These are phyloP conservation scores for Achatina immaculata DNA, from an alignment of 1,140 invertebrate species.

Conservation along the genomic window DNA sequence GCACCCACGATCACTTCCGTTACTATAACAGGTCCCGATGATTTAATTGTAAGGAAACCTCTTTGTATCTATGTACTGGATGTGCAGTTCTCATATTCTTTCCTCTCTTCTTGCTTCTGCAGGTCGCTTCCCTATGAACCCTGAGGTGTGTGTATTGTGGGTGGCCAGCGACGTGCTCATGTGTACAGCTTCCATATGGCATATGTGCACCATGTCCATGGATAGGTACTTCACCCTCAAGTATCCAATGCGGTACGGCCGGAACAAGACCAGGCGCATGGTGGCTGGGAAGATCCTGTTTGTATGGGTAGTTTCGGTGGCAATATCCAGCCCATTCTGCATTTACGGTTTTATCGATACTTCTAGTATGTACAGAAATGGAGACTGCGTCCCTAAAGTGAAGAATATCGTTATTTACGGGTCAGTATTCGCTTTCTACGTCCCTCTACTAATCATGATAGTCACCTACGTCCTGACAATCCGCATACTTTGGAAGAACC, in stretches of 20 bases:
- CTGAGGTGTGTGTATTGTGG: slow-evolving; percentile 92
- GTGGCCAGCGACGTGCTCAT: slow-evolving; percentile 94
- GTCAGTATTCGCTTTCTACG: slow-evolving; percentile 94
- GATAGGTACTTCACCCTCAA: slow-evolving; percentile 77
- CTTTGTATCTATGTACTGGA: too few species aligned
- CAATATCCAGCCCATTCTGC: slow-evolving; percentile 88
- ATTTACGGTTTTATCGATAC: slow-evolving; percentile 82
- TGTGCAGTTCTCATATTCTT: too few species aligned
- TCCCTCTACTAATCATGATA: slow-evolving; percentile 94
- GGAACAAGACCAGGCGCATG: slow-evolving; percentile 87
- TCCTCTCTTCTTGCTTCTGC: slow-evolving; percentile 64
- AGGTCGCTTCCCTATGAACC: slow-evolving; percentile 92
- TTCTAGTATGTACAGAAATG: slow-evolving; percentile 68
- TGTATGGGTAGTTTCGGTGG: slow-evolving; percentile 89
- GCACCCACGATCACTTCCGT: too few species aligned
- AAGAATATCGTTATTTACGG: slow-evolving; percentile 87
- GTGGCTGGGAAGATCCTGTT: slow-evolving; percentile 90
- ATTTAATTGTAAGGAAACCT: too few species aligned
- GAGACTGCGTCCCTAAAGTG: slow-evolving; percentile 78
- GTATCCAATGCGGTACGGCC: slow-evolving; percentile 78
- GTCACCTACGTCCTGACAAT: slow-evolving; percentile 93
- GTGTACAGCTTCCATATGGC: slow-evolving; percentile 94
- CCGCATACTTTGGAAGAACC: slow-evolving; percentile 70
- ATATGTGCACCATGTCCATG: slow-evolving; percentile 96
- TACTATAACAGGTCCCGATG: too few species aligned